Evolutionary conservation across 2,113 vertebrate species (phyloP), one percentile per base, ranked within the genome.

Genomic region (Synodontis membranacea): DNA sequence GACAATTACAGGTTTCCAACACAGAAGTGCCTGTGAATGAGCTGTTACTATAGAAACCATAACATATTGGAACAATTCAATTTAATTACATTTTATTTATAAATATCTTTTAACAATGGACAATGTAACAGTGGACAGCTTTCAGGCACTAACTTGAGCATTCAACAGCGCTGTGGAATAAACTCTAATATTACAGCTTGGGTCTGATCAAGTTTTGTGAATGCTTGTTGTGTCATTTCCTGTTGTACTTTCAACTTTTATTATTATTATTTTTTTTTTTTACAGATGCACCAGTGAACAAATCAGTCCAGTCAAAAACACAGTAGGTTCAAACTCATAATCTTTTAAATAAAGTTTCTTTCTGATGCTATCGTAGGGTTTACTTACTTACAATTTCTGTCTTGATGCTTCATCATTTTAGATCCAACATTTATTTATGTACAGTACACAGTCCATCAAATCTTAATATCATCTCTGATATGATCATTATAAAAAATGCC

Each of bases 281-380:
- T 60, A n/a, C 74, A 89, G 89, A 82, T 34, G 58, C 84, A 21
- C 39, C 62, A 34, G 19, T 54, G 54, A 90, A 82, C 60, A 78
- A 84, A 44, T 84, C 80, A 66, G 68, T 82, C 64, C 74, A 70
- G 42, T 62, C 42, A 39, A 81, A 64, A 84, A 52, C 76, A 84
- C 72, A 78, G 89, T 89, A 87, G 58, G 88, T 88, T 76, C 15
- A 46, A 25, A 46, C 21, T 23, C 72, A 8, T 31, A 37, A 31
- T n/a, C 62, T 34, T 76, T 34, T 46, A 48, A 60, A 39, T 42
- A n/a, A 21, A 19, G 8, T 25, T 46, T 46, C 54, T 74, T 4
- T 4, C 15, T 72, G 31, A 17, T 46, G 46, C 42, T 46, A 75
- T 23, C n/a, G 11, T 74, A 42, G 44, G 6, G 44, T n/a, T 75